phyloP scores from a whole-genome alignment of 2,113 vertebrate genomes.

The Charina bottae region DNA sequence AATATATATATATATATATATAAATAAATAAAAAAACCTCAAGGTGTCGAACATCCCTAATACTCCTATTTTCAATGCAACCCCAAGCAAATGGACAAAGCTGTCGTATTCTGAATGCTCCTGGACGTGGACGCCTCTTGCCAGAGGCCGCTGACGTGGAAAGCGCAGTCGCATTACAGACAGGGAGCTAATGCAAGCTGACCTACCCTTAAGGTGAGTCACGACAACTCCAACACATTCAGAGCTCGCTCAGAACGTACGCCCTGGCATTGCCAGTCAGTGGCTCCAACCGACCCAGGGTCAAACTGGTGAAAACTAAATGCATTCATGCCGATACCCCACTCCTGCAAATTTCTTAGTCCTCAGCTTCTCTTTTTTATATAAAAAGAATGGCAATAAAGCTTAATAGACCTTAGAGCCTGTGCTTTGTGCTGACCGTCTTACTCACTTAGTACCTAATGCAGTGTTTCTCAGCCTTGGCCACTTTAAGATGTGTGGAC shows the following conservation, averaged over 20 bases:
- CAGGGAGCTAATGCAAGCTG: neutral
- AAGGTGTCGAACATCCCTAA: neutral
- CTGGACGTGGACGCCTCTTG: neutral
- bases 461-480: too few species aligned
- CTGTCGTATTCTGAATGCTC: neutral
- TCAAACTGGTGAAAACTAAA: neutral
- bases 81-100: conserved; percentile 18
- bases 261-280: neutral
- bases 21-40: too few species aligned
- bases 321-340: neutral
- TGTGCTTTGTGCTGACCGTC: neutral
- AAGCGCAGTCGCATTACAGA: conserved; percentile 30
- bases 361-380: neutral
- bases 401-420: neutral
- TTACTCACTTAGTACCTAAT: too few species aligned
- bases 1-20: too few species aligned
- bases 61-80: neutral
- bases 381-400: neutral
- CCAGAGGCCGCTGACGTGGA: neutral
- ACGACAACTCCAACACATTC: fast-evolving
- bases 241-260: neutral
- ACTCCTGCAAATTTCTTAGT: neutral
- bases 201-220: neutral
- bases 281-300: neutral
- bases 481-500: too few species aligned